Evolutionary conservation across 2,797 vertebrate genomes (phyloP).

Genomic region (Lepidocolaptes lacrymiger): DNA sequence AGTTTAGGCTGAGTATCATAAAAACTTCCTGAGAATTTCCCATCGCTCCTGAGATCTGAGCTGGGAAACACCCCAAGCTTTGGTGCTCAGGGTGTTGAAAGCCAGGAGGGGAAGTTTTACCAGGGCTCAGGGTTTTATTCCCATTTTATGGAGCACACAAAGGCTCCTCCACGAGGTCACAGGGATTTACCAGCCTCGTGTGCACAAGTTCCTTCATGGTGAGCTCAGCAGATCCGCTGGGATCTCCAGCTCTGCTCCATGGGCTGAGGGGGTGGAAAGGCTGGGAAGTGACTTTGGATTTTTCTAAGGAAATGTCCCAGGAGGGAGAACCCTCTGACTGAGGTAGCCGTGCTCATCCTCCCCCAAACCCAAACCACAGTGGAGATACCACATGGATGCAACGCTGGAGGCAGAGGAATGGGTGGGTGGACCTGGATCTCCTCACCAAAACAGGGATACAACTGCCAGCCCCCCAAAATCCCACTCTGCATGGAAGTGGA

Average conservation of each 20-base stretch:
- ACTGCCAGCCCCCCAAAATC: too few species aligned
- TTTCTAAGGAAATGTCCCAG: neutral
- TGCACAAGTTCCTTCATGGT: neutral
- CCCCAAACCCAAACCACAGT: neutral
- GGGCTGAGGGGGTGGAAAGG: neutral
- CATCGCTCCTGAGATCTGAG: neutral
- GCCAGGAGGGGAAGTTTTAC: neutral
- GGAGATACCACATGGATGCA: neutral
- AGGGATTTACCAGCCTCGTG: neutral
- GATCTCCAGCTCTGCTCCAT: neutral
- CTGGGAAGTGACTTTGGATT: neutral
- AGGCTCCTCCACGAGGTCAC: neutral
- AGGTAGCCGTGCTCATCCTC: neutral
- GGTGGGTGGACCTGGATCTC: too few species aligned
- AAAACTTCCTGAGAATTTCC: neutral
- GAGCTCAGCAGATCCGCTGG: neutral
- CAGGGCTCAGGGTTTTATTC: rapidly evolving
- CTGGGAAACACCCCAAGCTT: neutral
- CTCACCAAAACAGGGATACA: rapidly evolving
- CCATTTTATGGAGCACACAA: neutral
- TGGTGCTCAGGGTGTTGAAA: neutral
- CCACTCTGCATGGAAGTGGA: rapidly evolving
- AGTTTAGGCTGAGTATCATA: slow-evolving; percentile 14
- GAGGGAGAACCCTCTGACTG: neutral
- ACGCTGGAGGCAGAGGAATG: neutral